Evolutionary conservation across 92 coral and sea anemone genomes (phyloP), one percentile per base, ranked within the genome.

Genomic region (Porites divaricata): DNA sequence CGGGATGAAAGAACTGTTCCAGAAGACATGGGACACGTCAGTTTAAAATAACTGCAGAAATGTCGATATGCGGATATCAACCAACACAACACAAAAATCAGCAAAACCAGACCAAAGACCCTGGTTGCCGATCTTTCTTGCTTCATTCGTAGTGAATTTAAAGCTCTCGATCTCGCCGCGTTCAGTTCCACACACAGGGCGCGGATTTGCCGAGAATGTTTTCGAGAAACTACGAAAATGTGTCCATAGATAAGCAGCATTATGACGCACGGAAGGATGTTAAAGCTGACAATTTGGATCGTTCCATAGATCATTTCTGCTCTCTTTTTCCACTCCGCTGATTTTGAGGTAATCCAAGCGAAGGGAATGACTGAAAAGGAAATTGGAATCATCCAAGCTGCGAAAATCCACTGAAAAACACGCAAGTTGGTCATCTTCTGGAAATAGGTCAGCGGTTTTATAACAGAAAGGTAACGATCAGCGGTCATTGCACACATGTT

Each of bases 401-500:
- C 22, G 9, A 14, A 23, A 4, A 81, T 81, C 85, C 64, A 57
- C 48, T 9, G 25, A 4, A 70, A 22, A 26, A 81, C 85, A 41
- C 68, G 59, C 59, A 45, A 53, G 21, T 41, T 48, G 11, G 67
- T 81, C 85, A 81, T 81, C 70, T 51, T 24, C 22, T 56, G 75
- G 15, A 25, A 22, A 45, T 81, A 81, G 56, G 77, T 71, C 77
- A 70, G 58, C 66, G 85, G 77, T 22, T 41, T 1, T 45, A 45
- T 24, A 13, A 81, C 64, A 48, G 77, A 71, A 22, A 81, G 53
- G 59, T 81, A 81, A 7, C 85, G 77, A 61, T 81, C 85, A 57
- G 75, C 61, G 0, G 98, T 90, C 91, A 95, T 89, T 0, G 89
- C 94, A 74, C 95, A 94, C 68, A 95, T 81, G 80, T 95, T 95